phyloP scores from a whole-genome alignment of 2,797 vertebrate genomes.

The Agapornis canus region DNA sequence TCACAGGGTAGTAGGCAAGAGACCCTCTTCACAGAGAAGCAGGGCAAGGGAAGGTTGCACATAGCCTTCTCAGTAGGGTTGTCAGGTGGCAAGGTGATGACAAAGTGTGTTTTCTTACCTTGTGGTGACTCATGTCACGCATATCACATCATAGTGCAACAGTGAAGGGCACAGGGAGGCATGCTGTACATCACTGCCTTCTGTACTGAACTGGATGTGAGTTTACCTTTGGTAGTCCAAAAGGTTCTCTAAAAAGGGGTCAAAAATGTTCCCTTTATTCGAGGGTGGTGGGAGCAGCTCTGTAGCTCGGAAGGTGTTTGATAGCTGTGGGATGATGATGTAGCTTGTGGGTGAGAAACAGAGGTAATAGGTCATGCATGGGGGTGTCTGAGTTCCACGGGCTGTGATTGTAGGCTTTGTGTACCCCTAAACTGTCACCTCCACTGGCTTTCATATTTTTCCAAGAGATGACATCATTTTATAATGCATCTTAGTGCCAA shows the following conservation, averaged over 20 bases:
- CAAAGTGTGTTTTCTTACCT: not conserved
- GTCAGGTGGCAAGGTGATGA: not conserved
- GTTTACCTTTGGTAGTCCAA: not conserved
- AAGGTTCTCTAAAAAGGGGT: not conserved
- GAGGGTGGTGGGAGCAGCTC: not conserved
- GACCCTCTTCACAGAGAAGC: not conserved
- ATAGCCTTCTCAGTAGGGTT: not conserved
- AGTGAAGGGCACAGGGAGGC: not conserved
- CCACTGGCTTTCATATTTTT: not conserved
- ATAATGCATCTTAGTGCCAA: slow-evolving; percentile 27
- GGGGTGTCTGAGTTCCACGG: not conserved
- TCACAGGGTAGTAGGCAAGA: not conserved
- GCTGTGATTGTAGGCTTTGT: not conserved
- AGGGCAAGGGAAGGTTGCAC: not conserved
- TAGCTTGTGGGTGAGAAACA: not conserved
- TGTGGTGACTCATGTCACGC: not conserved
- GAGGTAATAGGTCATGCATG: not conserved
- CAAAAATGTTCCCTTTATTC: not conserved
- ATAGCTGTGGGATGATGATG: not conserved
- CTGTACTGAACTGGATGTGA: not conserved
- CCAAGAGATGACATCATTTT: slow-evolving; percentile 21
- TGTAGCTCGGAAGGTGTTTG: not conserved
- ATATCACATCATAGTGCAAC: accelerated
- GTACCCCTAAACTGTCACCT: not conserved
- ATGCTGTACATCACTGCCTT: not conserved